Evolutionary conservation across 1,140 invertebrate species (phyloP).

Genomic region (Bombus pyrosoma): DNA sequence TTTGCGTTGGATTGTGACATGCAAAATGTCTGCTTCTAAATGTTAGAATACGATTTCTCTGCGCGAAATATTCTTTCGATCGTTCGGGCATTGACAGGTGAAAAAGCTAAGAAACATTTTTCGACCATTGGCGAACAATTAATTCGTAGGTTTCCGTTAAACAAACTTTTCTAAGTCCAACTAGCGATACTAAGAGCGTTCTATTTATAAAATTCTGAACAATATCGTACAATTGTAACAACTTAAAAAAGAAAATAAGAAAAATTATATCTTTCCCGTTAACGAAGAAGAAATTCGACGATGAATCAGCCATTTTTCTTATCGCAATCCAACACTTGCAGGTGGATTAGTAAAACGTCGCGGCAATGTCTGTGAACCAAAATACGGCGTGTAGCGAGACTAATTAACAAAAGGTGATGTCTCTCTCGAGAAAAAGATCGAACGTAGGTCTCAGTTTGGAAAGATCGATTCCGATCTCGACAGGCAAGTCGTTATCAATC

Average conservation of each 20-base stretch:
- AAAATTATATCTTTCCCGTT: background rate
- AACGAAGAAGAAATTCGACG: background rate
- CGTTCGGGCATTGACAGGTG: background rate
- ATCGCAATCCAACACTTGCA: slow-evolving; percentile 54
- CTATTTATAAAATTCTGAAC: background rate
- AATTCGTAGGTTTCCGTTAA: background rate
- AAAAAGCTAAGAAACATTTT: background rate
- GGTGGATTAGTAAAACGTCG: slow-evolving; percentile 71
- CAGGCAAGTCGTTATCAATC: background rate
- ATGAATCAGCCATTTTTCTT: background rate
- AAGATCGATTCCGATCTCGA: background rate
- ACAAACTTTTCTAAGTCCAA: no score
- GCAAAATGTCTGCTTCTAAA: background rate
- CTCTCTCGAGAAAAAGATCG: slow-evolving; percentile 8
- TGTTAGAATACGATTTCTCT: background rate
- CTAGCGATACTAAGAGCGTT: background rate
- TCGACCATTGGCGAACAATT: background rate
- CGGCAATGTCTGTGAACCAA: slow-evolving; percentile 39
- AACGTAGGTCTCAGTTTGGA: background rate
- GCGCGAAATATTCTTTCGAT: background rate
- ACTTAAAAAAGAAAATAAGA: background rate
- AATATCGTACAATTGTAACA: background rate
- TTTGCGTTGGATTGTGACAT: slow-evolving; percentile 44
- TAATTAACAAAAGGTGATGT: slow-evolving; percentile 12
- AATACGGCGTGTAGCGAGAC: background rate